Conservation (phyloP, 2,113 vertebrate species). For the Daboia siamensis region DNA sequence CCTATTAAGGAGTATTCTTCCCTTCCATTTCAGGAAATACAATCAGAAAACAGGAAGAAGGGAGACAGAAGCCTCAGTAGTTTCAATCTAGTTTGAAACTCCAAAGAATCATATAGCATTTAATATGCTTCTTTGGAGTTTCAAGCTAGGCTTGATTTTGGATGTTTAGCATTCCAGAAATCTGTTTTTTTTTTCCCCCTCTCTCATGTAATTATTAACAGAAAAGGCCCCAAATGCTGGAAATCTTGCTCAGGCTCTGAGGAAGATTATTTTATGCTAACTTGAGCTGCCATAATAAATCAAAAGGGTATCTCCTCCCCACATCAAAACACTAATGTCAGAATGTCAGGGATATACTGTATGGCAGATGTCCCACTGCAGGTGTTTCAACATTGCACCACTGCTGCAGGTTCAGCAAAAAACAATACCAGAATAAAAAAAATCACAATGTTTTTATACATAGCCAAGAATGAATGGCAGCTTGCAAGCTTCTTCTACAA, state of each 20-base stretch:
- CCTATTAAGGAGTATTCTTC: not conserved
- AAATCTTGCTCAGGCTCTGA: not conserved
- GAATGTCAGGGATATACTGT: too few relatives aligned
- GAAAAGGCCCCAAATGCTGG: not conserved
- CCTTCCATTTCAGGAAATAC: slow-evolving; percentile 22
- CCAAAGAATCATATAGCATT: not conserved
- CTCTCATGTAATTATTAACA: not conserved
- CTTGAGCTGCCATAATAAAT: not conserved
- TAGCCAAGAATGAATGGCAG: not conserved
- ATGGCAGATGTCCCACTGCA: not conserved
- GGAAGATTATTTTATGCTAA: not conserved
- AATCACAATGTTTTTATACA: not conserved
- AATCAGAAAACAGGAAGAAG: slow-evolving; percentile 43
- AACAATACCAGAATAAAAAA: too few relatives aligned
- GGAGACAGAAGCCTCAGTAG: slow-evolving; percentile 23
- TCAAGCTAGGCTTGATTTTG: not conserved
- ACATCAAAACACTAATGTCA: not conserved
- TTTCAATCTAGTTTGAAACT: not conserved
- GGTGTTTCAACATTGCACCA: not conserved
- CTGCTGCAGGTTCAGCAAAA: not conserved
- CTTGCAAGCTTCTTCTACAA: not conserved
- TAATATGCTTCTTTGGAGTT: not conserved
- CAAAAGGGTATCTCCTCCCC: not conserved
- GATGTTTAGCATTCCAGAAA: not conserved
- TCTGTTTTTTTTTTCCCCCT: not conserved